These are phyloP conservation scores for Osmerus eperlanus DNA, from an alignment of 2,113 vertebrate genomes.

Conservation along the genomic window DNA sequence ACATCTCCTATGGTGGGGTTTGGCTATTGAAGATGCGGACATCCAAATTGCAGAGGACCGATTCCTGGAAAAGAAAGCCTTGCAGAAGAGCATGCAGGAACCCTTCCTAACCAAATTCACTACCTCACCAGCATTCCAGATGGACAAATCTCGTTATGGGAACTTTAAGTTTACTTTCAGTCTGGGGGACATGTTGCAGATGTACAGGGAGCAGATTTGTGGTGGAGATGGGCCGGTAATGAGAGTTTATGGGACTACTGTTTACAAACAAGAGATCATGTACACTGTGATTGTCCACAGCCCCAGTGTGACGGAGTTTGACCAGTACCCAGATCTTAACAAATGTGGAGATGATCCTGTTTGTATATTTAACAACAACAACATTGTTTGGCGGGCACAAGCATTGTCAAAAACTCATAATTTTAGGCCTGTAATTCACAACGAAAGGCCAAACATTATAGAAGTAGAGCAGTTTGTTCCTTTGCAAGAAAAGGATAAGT, in stretches of 20 bases:
- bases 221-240: conserved; percentile 25
- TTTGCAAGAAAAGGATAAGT: background rate
- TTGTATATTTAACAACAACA: conserved; percentile 9
- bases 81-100: background rate
- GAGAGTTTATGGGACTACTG: conserved; percentile 27
- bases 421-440: background rate
- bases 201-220: conserved; percentile 34
- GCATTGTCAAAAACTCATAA: conserved; percentile 14
- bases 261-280: conserved; percentile 34
- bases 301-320: conserved; percentile 21
- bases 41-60: conserved; percentile 10
- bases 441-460: background rate
- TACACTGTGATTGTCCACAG: conserved; percentile 42
- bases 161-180: conserved; percentile 34
- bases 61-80: conserved; percentile 11
- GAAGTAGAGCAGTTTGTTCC: background rate
- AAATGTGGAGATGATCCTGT: background rate
- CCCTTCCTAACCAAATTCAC: conserved; percentile 28
- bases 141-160: conserved; percentile 28
- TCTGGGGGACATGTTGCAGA: conserved; percentile 20
- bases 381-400: conserved; percentile 42
- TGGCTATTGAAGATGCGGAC: conserved; percentile 14
- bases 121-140: conserved; percentile 28
- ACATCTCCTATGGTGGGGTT: conserved; percentile 27
- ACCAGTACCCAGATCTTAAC: conserved; percentile 6